Conservation (phyloP, 2,113 vertebrate genomes). For the Phasianus colchicus region DNA sequence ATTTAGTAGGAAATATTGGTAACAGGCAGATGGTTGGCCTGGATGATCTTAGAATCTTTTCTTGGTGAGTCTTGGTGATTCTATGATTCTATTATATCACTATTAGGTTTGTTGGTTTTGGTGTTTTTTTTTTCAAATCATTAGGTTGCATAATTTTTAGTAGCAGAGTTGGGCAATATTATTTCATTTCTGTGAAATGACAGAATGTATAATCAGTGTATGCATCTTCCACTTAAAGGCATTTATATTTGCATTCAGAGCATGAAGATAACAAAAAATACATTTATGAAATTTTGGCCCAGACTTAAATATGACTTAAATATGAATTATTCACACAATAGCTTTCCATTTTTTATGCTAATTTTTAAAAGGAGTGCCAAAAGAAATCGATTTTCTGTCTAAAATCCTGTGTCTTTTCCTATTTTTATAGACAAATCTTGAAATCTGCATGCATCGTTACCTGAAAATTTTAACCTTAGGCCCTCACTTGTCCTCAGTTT, state of each 20-base stretch:
- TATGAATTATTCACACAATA: conserved; percentile 4
- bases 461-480: not conserved
- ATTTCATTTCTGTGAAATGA: not conserved
- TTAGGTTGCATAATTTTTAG: not conserved
- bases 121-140: not conserved
- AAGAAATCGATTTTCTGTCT: not conserved
- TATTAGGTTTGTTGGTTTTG: not conserved
- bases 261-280: not conserved
- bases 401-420: not conserved
- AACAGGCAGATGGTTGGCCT: too few relatives aligned
- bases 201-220: not conserved
- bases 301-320: not conserved
- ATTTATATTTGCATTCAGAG: not conserved
- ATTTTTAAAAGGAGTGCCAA: not conserved
- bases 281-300: not conserved
- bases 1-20: too few relatives aligned
- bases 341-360: conserved; percentile 1
- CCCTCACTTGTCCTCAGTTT: not conserved
- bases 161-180: not conserved
- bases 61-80: too few relatives aligned
- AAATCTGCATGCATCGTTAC: not conserved
- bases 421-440: not conserved
- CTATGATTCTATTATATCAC: not conserved
- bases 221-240: not conserved
- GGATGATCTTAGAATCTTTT: too few relatives aligned